phyloP scores from a whole-genome alignment of 2,113 vertebrate species.

The Electrona antarctica region DNA sequence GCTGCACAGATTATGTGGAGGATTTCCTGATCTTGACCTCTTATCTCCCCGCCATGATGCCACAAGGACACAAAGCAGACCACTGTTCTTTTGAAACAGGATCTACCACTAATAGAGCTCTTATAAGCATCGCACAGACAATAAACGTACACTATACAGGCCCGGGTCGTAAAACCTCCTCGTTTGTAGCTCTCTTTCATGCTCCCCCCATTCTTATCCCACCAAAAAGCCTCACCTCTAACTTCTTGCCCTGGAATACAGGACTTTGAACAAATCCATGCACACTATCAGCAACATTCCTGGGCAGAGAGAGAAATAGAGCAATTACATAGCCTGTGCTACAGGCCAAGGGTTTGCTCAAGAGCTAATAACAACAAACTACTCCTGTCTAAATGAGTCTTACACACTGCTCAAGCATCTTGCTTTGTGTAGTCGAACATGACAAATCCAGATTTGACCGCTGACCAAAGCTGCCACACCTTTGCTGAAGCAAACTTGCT shows the following conservation, averaged over 20 bases:
- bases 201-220: conserved; percentile 28
- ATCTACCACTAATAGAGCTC: conserved; percentile 17
- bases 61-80: conserved; percentile 62
- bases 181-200: conserved; percentile 49
- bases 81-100: conserved; percentile 60
- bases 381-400: conserved; percentile 32
- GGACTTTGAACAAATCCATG: conserved; percentile 35
- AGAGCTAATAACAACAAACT: conserved; percentile 47
- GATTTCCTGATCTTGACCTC: conserved; percentile 29
- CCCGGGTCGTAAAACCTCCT: conserved; percentile 54
- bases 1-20: background rate
- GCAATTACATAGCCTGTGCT: conserved; percentile 22
- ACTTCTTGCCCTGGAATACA: background rate
- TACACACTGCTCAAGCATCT: conserved; percentile 30
- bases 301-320: conserved; percentile 27
- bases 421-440: conserved; percentile 39
- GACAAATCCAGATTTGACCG: conserved; percentile 19
- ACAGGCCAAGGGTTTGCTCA: conserved; percentile 35
- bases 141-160: conserved; percentile 51
- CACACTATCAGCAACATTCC: conserved; percentile 43
- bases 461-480: conserved; percentile 8
- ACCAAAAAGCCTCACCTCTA: background rate
- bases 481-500: conserved; percentile 18
- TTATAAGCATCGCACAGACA: conserved; percentile 9
- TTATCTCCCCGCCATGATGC: conserved; percentile 33